Percentiles rank a stretch among this genome's conserved stretches.
Conservation (phyloP, 2,113 vertebrate species). For the Paramormyrops kingsleyae region DNA sequence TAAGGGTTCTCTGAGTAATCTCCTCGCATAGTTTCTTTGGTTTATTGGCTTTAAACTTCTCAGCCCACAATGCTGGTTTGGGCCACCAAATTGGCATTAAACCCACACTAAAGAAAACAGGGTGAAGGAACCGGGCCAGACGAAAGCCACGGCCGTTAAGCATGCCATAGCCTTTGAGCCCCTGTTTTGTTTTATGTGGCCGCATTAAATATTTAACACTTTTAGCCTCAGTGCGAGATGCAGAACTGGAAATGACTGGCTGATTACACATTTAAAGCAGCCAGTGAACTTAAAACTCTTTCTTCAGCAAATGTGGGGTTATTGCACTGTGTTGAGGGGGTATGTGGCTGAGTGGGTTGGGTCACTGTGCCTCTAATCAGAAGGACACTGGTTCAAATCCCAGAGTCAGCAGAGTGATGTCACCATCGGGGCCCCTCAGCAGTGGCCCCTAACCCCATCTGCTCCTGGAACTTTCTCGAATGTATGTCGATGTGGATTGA, state of each 20-base stretch:
- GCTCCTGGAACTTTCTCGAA: neutral
- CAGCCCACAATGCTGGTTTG: neutral
- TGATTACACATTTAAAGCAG: neutral
- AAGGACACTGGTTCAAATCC: neutral
- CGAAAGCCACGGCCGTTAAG: neutral
- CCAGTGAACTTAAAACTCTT: neutral
- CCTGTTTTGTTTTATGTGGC: neutral
- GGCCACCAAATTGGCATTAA: neutral
- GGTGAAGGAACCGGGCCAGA: neutral
- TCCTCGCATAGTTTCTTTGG: neutral
- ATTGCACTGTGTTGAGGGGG: neutral
- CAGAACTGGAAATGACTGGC: neutral
- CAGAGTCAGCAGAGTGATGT: neutral
- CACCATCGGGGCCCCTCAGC: neutral
- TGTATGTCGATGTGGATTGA: neutral
- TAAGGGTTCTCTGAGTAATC: neutral
- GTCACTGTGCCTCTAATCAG: neutral
- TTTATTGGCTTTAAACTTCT: neutral
- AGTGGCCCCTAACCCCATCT: neutral
- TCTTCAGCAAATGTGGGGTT: neutral
- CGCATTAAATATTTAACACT: neutral
- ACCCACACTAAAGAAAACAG: neutral
- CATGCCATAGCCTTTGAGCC: neutral
- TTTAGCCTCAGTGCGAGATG: neutral
- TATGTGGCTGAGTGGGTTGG: neutral